Conservation (phyloP, 2,888 invertebrate genomes). For the Cataglyphis livida region DNA sequence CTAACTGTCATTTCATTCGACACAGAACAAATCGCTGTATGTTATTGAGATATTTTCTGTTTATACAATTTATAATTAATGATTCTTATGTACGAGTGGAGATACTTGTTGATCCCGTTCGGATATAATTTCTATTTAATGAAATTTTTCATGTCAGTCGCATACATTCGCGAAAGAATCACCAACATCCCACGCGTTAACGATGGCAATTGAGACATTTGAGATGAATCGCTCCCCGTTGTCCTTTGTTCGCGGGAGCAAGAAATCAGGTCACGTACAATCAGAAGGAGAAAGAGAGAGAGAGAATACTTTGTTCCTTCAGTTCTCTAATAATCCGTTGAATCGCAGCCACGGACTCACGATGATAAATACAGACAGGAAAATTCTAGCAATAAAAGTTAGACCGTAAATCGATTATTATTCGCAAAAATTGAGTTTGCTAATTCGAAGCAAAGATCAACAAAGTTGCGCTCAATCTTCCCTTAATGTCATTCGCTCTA, state of each 20-base stretch:
- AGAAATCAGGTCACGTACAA: slow-evolving; percentile 21
- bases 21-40: background rate
- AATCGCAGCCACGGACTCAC: background rate
- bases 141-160: background rate
- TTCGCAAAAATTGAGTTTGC: slow-evolving; percentile 10
- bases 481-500: background rate
- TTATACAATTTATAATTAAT: background rate
- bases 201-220: background rate
- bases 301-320: slow-evolving; percentile 18
- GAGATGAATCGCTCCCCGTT: background rate
- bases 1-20: background rate
- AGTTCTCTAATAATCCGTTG: slow-evolving; percentile 11
- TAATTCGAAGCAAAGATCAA: slow-evolving; percentile 23
- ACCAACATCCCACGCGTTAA: background rate
- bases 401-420: slow-evolving; percentile 25
- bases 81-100: background rate
- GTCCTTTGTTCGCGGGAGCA: background rate
- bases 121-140: background rate
- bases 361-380: background rate
- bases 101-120: background rate
- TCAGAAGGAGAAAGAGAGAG: background rate
- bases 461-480: slow-evolving; percentile 2
- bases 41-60: background rate
- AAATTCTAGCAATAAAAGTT: slow-evolving; percentile 7
- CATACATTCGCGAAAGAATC: background rate